Percentiles rank a stretch among this genome's conserved stretches.
Conservation (phyloP, 2,888 invertebrate species). For the Argyresthia goedartella region DNA sequence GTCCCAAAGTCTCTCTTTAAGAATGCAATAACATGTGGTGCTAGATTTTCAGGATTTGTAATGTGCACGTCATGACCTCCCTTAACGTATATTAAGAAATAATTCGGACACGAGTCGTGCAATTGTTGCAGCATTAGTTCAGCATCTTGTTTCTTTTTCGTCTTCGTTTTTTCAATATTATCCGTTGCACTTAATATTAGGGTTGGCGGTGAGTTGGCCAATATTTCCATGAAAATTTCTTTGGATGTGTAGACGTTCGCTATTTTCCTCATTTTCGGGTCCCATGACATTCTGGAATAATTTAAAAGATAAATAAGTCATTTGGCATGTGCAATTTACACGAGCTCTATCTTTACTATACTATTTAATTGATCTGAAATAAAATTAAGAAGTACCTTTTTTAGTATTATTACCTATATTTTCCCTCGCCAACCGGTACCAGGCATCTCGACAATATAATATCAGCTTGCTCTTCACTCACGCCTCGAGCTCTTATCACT, state of each 20-base stretch:
- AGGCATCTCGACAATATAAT: slow-evolving; percentile 54
- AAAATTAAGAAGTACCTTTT: too few relatives aligned
- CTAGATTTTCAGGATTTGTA: slow-evolving; percentile 60
- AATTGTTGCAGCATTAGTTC: slow-evolving; percentile 4
- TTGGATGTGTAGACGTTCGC: slow-evolving; percentile 19
- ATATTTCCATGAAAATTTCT: slow-evolving; percentile 24
- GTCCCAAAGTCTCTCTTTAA: slow-evolving; percentile 20
- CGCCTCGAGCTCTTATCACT: slow-evolving; percentile 37
- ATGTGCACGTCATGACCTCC: slow-evolving; percentile 73
- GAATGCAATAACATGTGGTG: slow-evolving; percentile 35
- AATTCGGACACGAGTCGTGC: slow-evolving; percentile 20
- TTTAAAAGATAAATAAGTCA: slow-evolving; percentile 10
- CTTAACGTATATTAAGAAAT: slow-evolving; percentile 27
- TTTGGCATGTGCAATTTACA: too few relatives aligned
- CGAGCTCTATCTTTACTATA: too few relatives aligned
- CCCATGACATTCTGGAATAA: slow-evolving; percentile 37
- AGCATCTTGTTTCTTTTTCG: too few relatives aligned
- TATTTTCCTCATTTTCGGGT: slow-evolving; percentile 32
- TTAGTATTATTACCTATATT: slow-evolving; percentile 49
- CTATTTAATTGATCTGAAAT: too few relatives aligned
- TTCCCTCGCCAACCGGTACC: slow-evolving; percentile 39
- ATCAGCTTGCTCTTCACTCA: slow-evolving; percentile 57
- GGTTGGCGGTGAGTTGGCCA: slow-evolving; percentile 28
- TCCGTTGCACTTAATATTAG: slow-evolving; percentile 23
- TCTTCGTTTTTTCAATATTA: too few relatives aligned